A percentile compares a stretch with the other conserved stretches of the same genome.
Evolutionary conservation across 2,888 invertebrate genomes (phyloP).

Genomic region (Saturnia pavonia): DNA sequence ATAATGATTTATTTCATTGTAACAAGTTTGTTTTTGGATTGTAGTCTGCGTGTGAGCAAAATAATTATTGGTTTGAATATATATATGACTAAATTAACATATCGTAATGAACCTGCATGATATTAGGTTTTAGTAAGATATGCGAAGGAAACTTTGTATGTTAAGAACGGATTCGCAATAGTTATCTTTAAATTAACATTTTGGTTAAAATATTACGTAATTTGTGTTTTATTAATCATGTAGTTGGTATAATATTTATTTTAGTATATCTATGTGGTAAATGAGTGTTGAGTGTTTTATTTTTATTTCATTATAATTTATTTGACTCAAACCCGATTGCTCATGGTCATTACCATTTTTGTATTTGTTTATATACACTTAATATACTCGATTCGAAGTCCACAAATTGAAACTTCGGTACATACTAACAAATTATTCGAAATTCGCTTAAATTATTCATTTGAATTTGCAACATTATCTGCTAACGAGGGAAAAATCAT

Average conservation of each 20-base stretch:
- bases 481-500: not conserved
- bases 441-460: not conserved
- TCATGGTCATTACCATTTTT: not conserved
- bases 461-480: not conserved
- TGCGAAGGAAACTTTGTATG: not conserved
- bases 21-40: not conserved
- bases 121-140: not conserved
- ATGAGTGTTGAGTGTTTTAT: not conserved
- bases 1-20: constrained; percentile 9
- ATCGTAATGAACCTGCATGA: not conserved
- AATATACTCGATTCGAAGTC: too few species aligned
- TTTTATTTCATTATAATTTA: not conserved
- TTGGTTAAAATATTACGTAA: too few species aligned
- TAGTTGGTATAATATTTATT: too few species aligned
- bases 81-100: too few species aligned
- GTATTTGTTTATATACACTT: too few species aligned
- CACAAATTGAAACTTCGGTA: not conserved
- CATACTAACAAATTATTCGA: not conserved
- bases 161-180: not conserved
- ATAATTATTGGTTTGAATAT: not conserved
- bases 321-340: not conserved
- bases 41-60: not conserved
- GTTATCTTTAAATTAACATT: not conserved
- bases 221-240: too few species aligned
- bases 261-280: too few species aligned